A percentile compares a stretch with the other conserved stretches of the same genome.
These are phyloP conservation scores for Chelonia mydas DNA, from an alignment of 2,797 vertebrate species.

Conservation along the genomic window DNA sequence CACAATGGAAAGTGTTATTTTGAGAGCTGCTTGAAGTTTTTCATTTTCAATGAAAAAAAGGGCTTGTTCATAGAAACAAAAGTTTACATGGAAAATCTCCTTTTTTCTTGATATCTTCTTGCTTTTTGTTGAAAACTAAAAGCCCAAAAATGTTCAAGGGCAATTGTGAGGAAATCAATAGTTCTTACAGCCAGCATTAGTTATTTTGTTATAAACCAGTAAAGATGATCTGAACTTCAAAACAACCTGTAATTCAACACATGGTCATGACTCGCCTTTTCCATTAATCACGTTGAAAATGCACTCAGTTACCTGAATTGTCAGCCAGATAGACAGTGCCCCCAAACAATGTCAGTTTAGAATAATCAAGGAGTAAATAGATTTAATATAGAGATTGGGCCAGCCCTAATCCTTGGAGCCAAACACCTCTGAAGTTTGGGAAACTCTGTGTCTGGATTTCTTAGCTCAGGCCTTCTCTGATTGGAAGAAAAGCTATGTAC, in stretches of 20 bases:
- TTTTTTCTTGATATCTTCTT: neutral
- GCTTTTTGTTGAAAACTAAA: neutral
- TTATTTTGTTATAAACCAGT: neutral
- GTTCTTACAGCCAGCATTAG: neutral
- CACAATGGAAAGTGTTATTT: neutral
- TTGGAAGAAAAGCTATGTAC: neutral
- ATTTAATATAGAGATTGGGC: neutral
- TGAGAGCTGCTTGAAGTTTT: neutral
- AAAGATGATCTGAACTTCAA: neutral
- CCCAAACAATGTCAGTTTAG: rapidly evolving
- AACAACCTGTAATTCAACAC: neutral
- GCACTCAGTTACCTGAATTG: neutral
- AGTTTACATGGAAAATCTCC: neutral
- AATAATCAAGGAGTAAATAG: neutral
- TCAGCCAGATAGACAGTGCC: neutral
- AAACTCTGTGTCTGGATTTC: neutral
- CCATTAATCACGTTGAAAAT: neutral
- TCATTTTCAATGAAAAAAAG: neutral
- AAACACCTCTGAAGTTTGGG: neutral
- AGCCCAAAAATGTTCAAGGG: neutral
- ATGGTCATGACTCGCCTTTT: neutral
- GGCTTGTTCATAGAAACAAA: neutral
- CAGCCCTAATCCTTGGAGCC: neutral
- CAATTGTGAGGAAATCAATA: neutral
- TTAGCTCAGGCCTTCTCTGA: neutral